Evolutionary conservation across 2,797 vertebrate genomes (phyloP), one percentile per base, ranked within the genome.

Genomic region (Notolabrus celidotus): DNA sequence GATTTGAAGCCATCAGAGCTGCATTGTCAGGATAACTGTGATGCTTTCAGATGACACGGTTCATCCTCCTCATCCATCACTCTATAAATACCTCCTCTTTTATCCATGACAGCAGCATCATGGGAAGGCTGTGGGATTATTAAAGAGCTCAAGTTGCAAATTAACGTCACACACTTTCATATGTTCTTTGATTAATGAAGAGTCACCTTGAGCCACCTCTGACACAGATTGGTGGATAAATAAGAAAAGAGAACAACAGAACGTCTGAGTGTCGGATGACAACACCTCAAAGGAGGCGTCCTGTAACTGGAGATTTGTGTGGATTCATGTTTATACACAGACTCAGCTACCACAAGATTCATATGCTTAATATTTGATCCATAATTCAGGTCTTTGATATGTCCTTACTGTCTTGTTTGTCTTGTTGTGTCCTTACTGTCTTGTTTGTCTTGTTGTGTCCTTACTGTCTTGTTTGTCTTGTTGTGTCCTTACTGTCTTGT

Each of bases 21-120:
- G 38, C 62, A 27, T 19, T 23, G 42, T n/a, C 36, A 11, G 23
- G 70, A 63, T 69, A 71, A 36, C 63, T 79, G 72, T 14, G 55
- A 57, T 42, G 43, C 17, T 17, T 50, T 52, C 38, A 2, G 15
- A 51, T 4, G 49, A 46, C 8, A 4, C 23, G 34, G 25, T 19
- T 61, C 36, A 47, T 52, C 34, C 2, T 8, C 11, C 33, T 23
- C 43, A 49, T 46, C 46, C 27, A 17, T 71, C 36, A 50, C 9
- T 15, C 61, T 59, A 61, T 43, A 36, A 33, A 59, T 19, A 14
- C 49, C 27, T 42, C 3, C 4, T 19, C 34, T n/a, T 14, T 12
- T 11, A 1, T 8, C 3, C 5, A 6, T 25, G 54, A 67, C 19
- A 16, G n/a, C 50, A 27, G 3, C 22, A 10, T 4, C 4, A 38